These are phyloP conservation scores for Troides aeacus DNA, from an alignment of 2,888 invertebrate genomes.

Conservation along the genomic window DNA sequence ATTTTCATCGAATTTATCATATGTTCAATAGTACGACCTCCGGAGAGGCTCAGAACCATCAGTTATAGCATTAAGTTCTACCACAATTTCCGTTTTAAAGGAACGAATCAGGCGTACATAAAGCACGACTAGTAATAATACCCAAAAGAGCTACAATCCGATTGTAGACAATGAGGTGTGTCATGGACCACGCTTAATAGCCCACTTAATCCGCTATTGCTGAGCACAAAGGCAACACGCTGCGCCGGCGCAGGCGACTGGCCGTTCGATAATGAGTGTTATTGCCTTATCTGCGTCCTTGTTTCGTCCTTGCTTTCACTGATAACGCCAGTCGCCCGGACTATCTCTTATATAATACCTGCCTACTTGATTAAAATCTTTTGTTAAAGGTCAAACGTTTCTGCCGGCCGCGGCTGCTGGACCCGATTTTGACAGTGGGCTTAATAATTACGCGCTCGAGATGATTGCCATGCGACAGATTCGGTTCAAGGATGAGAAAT, in stretches of 20 bases:
- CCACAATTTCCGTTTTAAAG: conserved; percentile 24
- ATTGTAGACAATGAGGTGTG: conserved; percentile 59
- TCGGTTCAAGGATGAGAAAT: conserved; percentile 35
- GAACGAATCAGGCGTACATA: conserved; percentile 22
- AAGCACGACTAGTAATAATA: conserved; percentile 37
- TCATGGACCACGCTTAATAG: conserved; percentile 53
- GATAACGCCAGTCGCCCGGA: conserved; percentile 60
- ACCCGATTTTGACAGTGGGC: conserved; percentile 51
- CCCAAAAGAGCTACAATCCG: conserved; percentile 35
- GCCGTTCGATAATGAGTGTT: conserved; percentile 62
- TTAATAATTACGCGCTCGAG: conserved; percentile 30
- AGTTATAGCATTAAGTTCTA: conserved; percentile 6
- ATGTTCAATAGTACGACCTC: background rate
- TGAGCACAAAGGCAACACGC: conserved; percentile 40
- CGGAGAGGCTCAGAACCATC: background rate
- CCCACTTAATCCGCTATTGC: conserved; percentile 50
- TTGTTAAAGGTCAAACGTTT: conserved; percentile 50
- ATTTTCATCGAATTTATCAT: background rate
- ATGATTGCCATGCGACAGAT: conserved; percentile 35
- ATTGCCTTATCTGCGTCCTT: conserved; percentile 71
- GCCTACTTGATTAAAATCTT: conserved; percentile 38
- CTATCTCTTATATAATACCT: conserved; percentile 58
- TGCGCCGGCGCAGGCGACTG: conserved; percentile 43
- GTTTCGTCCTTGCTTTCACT: conserved; percentile 76
- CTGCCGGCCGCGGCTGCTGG: conserved; percentile 38